Evolutionary conservation across 2,797 vertebrate species (phyloP), one percentile per base, ranked within the genome.

Genomic region (Siniperca obscura): DNA sequence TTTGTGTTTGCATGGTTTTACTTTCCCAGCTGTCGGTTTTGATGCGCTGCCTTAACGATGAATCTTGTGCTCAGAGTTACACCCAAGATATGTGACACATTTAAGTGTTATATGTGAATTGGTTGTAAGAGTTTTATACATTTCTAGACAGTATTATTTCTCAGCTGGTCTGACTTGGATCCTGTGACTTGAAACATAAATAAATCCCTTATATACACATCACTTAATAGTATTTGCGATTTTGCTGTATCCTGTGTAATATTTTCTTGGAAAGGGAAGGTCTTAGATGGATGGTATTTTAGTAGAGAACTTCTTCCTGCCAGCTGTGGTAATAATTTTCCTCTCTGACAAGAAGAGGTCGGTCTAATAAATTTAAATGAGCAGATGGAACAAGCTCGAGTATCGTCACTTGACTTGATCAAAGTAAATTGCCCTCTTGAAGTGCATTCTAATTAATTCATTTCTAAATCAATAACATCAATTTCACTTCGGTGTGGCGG

Each of bases 391-490:
- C 78, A 40, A 53, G 59, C 61, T 70, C 1, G 27, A 78, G 82
- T 27, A 6, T 83, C 66, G 77, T 87, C 86, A 52, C 89, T 89
- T 60, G 73, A 81, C 89, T 91, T 81, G 90, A 94, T 93, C 85
- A 92, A 90, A 91, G 92, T 76, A 81, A 91, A 89, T 80, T 27
- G 85, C 83, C 79, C 87, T 85, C 87, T 83, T 83, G 83, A 91
- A 92, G 91, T 74, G 85, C 86, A 65, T 83, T 86, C 79, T 90
- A 91, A 94, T 92, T 91, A 90, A 91, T 93, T 93, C 87, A 86
- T 92, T 86, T 93, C 87, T 82, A n/a, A 89, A 93, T 94, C 94
- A 90, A 93, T 93, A 91, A 81, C 81, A 74, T 87, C 77, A 78
- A 83, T 91, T 89, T 65, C 80, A 65, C 78, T 76, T 68, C 62